These are phyloP conservation scores for Sphyrna mokarran DNA, from an alignment of 2,113 vertebrate species.

Conservation along the genomic window DNA sequence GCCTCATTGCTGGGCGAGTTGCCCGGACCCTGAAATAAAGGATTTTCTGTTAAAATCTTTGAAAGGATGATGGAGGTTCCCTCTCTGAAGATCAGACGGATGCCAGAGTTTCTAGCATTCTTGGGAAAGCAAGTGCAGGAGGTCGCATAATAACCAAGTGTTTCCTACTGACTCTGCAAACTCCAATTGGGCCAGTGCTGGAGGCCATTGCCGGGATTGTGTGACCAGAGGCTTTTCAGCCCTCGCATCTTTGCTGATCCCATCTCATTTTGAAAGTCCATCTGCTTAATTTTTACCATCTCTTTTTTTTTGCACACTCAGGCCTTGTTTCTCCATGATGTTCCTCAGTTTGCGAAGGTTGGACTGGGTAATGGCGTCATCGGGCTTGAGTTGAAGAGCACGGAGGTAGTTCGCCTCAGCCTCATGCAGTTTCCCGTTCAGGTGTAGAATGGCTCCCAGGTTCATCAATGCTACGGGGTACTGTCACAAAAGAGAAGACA, in stretches of 20 bases:
- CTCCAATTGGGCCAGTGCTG: neutral
- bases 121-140: neutral
- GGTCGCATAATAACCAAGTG: neutral
- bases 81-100: neutral
- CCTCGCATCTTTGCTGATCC: neutral
- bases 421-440: constrained; percentile 85
- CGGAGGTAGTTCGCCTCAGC: constrained; percentile 93
- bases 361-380: constrained; percentile 93
- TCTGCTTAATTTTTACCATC: constrained; percentile 8
- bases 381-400: constrained; percentile 88
- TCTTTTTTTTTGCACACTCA: constrained; percentile 51
- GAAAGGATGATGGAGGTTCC: neutral
- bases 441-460: constrained; percentile 95
- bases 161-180: neutral
- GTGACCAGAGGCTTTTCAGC: neutral
- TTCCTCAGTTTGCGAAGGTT: constrained; percentile 97
- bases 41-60: neutral
- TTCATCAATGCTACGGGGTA: constrained; percentile 97
- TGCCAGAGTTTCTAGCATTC: neutral
- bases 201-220: neutral
- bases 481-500: constrained; percentile 53
- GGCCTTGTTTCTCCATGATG: constrained; percentile 97
- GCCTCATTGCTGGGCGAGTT: neutral
- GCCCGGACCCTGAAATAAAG: neutral
- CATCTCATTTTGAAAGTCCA: neutral